phyloP scores from a whole-genome alignment of 2,113 vertebrate genomes.

The Pterocles gutturalis region DNA sequence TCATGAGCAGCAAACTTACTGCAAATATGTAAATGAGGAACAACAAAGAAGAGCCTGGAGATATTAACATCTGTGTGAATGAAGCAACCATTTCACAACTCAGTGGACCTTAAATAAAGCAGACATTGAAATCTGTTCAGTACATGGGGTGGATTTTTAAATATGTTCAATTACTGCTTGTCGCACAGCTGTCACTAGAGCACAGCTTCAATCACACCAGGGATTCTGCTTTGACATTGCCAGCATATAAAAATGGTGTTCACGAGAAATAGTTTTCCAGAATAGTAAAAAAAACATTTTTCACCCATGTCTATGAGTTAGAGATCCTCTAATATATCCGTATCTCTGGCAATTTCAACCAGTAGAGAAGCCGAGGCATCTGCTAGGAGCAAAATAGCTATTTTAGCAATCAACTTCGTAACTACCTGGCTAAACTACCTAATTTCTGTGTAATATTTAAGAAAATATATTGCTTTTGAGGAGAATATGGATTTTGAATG shows the following conservation, averaged over 20 bases:
- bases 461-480: background rate
- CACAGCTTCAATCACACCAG: conserved; percentile 62
- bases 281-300: conserved; percentile 42
- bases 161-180: conserved; percentile 79
- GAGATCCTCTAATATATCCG: background rate
- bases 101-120: conserved; percentile 85
- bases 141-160: conserved; percentile 80
- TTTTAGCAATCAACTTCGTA: background rate
- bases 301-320: conserved; percentile 15
- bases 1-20: conserved; percentile 68
- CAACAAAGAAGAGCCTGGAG: conserved; percentile 79
- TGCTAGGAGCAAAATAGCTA: background rate
- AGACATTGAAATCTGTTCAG: conserved; percentile 82
- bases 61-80: conserved; percentile 85
- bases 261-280: conserved; percentile 45
- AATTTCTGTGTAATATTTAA: background rate
- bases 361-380: background rate
- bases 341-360: background rate
- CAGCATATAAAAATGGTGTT: conserved; percentile 55
- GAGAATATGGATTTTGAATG: background rate
- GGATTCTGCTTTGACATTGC: conserved; percentile 64
- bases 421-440: background rate
- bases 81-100: conserved; percentile 82
- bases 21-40: conserved; percentile 78
- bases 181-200: conserved; percentile 75